Evolutionary conservation across 2,113 vertebrate genomes (phyloP).

Genomic region (Xyrauchen texanus): DNA sequence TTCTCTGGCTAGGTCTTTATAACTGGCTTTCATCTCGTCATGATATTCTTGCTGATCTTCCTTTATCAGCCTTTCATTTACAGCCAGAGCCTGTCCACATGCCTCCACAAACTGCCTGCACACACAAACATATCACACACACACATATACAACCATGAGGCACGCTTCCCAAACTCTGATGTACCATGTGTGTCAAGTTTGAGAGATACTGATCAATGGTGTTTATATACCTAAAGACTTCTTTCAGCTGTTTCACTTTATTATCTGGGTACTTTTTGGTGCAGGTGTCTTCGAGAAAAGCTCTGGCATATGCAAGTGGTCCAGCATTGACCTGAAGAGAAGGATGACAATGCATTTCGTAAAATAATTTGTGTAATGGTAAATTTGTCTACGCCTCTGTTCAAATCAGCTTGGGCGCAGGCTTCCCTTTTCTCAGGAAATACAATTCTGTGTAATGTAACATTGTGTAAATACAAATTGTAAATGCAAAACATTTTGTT

Average conservation of each 20-base stretch:
- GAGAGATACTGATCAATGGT: too few relatives aligned
- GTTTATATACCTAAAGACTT: conserved; percentile 88
- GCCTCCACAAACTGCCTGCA: conserved; percentile 94
- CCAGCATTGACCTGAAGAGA: conserved; percentile 89
- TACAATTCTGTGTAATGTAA: too few relatives aligned
- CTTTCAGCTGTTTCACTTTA: conserved; percentile 95
- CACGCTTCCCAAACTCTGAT: background rate
- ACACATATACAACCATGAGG: background rate
- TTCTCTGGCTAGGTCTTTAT: conserved; percentile 90
- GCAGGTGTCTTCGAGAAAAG: conserved; percentile 89
- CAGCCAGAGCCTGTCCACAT: conserved; percentile 86
- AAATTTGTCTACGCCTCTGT: too few relatives aligned
- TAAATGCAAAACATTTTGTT: too few relatives aligned
- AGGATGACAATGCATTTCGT: background rate
- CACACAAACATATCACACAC: background rate
- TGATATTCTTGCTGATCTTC: conserved; percentile 98
- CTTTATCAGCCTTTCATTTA: conserved; percentile 94
- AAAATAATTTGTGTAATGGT: too few relatives aligned
- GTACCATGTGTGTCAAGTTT: background rate
- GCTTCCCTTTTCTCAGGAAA: too few relatives aligned
- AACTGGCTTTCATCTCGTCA: conserved; percentile 97
- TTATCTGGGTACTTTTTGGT: conserved; percentile 96
- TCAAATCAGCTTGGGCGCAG: too few relatives aligned
- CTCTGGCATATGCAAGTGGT: conserved; percentile 92
- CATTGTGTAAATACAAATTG: too few relatives aligned